Percentiles rank a stretch among this genome's conserved stretches.
phyloP scores from a whole-genome alignment of 2,797 vertebrate species.

The Siniperca scherzeri region DNA sequence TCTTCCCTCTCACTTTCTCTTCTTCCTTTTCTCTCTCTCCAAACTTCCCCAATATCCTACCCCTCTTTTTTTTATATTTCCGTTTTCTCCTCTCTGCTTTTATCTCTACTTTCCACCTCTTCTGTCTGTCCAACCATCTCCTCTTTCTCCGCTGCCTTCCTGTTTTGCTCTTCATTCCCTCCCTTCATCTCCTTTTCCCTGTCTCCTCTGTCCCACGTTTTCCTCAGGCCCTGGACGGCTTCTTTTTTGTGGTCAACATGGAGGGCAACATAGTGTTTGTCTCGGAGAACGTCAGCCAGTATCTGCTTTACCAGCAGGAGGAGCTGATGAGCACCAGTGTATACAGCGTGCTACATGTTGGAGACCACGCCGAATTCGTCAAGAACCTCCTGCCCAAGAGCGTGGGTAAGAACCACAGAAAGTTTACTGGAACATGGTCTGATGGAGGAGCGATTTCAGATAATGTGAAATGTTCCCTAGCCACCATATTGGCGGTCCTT shows the following conservation, averaged over 20 bases:
- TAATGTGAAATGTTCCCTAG: neutral
- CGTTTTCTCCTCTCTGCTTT: neutral
- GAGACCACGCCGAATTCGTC: constrained; percentile 93
- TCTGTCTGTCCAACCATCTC: neutral
- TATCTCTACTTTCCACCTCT: neutral
- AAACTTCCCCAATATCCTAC: neutral
- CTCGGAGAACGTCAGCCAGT: constrained; percentile 88
- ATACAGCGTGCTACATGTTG: constrained; percentile 92
- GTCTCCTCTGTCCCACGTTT: neutral
- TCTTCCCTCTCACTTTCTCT: neutral
- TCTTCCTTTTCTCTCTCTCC: neutral
- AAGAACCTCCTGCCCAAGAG: constrained; percentile 95
- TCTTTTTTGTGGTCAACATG: constrained; percentile 82
- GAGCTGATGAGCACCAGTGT: constrained; percentile 95
- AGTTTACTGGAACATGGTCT: neutral
- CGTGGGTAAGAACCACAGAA: constrained; percentile 83
- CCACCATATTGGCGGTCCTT: neutral
- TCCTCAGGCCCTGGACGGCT: constrained; percentile 78
- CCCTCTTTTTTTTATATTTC: neutral
- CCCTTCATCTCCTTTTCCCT: neutral
- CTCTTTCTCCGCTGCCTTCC: neutral
- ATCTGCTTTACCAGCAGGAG: constrained; percentile 93
- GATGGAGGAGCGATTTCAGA: neutral
- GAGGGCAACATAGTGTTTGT: constrained; percentile 82
- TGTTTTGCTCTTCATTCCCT: neutral